Evolutionary conservation across 2,113 vertebrate species (phyloP).

Genomic region (Saccopteryx bilineata): DNA sequence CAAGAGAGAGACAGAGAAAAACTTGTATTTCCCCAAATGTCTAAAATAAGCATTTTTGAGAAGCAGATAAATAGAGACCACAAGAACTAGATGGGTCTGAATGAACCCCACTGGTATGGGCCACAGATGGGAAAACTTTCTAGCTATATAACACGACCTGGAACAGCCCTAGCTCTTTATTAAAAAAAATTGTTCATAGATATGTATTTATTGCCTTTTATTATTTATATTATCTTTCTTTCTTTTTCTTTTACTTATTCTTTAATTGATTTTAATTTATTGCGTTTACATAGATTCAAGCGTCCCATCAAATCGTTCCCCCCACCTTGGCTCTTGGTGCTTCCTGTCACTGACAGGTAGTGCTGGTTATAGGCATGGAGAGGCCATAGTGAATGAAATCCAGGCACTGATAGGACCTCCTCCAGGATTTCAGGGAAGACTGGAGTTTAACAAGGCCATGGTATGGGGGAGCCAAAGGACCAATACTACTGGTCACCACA

Average conservation of each 20-base stretch:
- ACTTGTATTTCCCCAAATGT: not conserved
- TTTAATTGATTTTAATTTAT: too few relatives aligned
- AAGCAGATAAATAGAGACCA: not conserved
- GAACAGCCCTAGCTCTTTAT: not conserved
- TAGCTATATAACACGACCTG: not conserved
- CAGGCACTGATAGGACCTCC: not conserved
- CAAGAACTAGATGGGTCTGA: not conserved
- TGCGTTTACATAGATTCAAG: too few relatives aligned
- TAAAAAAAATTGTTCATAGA: too few relatives aligned
- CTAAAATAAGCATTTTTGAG: conserved; percentile 1
- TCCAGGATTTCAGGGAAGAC: not conserved
- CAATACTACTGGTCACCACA: too few relatives aligned
- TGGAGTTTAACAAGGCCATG: not conserved
- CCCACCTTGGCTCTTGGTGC: not conserved
- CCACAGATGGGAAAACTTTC: not conserved
- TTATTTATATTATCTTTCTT: too few relatives aligned
- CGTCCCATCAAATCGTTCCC: too few relatives aligned
- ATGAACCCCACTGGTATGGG: not conserved
- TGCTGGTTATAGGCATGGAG: not conserved
- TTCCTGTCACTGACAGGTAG: not conserved
- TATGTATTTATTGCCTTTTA: too few relatives aligned
- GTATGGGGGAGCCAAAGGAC: not conserved
- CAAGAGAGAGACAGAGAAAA: not conserved
- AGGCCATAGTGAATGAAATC: not conserved
- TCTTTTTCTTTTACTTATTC: too few relatives aligned